Evolutionary conservation across 2,888 invertebrate species (phyloP).

Genomic region (Xylota sylvarum): DNA sequence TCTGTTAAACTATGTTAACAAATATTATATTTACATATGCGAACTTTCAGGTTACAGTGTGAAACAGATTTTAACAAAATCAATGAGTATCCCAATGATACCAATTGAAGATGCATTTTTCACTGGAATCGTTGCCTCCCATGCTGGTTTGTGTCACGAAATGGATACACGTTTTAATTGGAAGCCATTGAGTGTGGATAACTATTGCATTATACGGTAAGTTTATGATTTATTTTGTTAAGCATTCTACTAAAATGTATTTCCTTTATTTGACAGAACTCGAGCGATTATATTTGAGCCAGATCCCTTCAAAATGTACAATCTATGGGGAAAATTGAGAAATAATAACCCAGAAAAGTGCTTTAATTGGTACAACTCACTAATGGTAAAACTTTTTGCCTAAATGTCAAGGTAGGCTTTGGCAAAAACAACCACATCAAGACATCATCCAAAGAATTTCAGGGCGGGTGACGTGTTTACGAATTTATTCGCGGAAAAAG

Average conservation of each 20-base stretch:
- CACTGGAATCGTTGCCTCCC: constrained; percentile 26
- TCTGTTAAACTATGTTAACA: too few relatives aligned
- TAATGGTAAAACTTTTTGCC: constrained; percentile 12
- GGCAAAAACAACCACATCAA: too few relatives aligned
- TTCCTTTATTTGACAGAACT: not conserved
- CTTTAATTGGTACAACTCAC: constrained; percentile 1
- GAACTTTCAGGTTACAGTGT: constrained; percentile 18
- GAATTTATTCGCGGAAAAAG: not conserved
- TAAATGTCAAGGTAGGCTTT: not conserved
- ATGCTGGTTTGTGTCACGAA: not conserved
- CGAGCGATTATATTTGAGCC: constrained; percentile 7
- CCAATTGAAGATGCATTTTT: constrained; percentile 42
- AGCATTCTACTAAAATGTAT: not conserved
- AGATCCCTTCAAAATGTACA: constrained; percentile 12
- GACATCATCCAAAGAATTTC: too few relatives aligned
- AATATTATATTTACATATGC: too few relatives aligned
- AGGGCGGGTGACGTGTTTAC: too few relatives aligned
- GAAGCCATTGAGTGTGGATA: constrained; percentile 4
- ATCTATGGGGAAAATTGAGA: constrained; percentile 4
- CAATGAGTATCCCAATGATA: constrained; percentile 24
- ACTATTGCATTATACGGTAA: constrained; percentile 33
- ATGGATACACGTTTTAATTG: constrained; percentile 27
- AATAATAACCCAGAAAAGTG: constrained; percentile 1
- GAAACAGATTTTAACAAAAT: not conserved
- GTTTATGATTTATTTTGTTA: not conserved